Evolutionary conservation across 1,140 invertebrate genomes (phyloP), one percentile per base, ranked within the genome.

Genomic region (Dreissena rostriformis): DNA sequence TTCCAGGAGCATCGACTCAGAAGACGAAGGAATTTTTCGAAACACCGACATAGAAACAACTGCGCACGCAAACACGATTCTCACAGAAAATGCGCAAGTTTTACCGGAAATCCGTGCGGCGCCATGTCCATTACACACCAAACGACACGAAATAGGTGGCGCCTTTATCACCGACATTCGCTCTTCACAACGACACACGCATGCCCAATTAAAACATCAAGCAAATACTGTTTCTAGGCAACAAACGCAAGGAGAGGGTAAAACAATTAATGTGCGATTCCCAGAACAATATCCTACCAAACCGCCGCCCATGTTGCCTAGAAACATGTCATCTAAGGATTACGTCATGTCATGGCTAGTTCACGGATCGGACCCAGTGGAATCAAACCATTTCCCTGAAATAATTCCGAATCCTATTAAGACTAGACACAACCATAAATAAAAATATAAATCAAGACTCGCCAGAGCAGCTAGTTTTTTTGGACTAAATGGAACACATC

Each of bases 301-400:
- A 22, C 49, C 52, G 26, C 63, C 81, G 24, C 72, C 81, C n/a
- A 55, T 53, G 5, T 68, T 83, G 22, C 81, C 81, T 12, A 83
- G 70, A 57, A 51, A 83, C 61, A 83, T 83, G 81, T 83, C 81
- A 24, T 83, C 81, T 51, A 83, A 83, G 61, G 81, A 83, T 52
- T 83, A 75, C 61, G 81, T 83, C 28, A 83, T 83, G 81, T 55
- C 71, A 7, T 83, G 81, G 81, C 26, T 83, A 14, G 70, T 83
- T 11, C 81, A 83, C 61, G 81, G 81, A 17, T 83, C 81, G 22
- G 81, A 63, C 19, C 81, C 81, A 12, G 15, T 26, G 51, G 81
- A 65, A 12, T 55, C 81, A 1, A 83, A 83, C 61, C 81, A 83
- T 49, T 83, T 83, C 51, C 81, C 81, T 17, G 81, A 83, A 28